Evolutionary conservation across 1,140 invertebrate genomes (phyloP).

Genomic region (Panulirus ornatus): DNA sequence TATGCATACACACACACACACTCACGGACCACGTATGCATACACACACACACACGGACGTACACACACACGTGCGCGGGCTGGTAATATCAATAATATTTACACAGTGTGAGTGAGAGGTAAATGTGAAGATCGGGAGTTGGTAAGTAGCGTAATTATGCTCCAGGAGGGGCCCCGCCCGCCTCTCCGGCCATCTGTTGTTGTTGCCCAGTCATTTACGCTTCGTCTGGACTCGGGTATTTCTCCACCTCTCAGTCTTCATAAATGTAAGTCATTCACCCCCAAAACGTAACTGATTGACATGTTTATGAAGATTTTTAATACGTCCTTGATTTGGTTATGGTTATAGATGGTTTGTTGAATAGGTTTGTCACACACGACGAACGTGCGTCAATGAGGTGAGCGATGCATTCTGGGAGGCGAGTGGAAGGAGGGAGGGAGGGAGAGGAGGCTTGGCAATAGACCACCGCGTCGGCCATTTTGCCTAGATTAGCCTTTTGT

Average conservation of each 20-base stretch:
- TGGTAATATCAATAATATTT: conserved; percentile 64
- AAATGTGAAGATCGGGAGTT: conserved; percentile 66
- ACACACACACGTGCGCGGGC: conserved; percentile 14
- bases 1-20: conserved; percentile 9
- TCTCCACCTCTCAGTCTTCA: no score
- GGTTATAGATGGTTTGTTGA: no score
- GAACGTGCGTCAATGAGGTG: no score
- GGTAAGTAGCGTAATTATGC: conserved; percentile 67
- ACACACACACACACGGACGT: conserved; percentile 31
- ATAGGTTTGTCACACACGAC: no score
- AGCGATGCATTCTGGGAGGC: not conserved
- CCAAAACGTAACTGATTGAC: no score
- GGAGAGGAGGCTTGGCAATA: not conserved
- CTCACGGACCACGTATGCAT: not conserved
- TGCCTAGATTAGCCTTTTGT: conserved; percentile 54
- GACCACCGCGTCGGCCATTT: conserved; percentile 47
- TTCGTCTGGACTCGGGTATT: no score
- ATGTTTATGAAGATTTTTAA: no score
- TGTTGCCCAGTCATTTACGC: no score
- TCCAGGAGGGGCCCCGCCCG: not conserved
- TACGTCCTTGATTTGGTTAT: no score
- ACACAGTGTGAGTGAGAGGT: conserved; percentile 67
- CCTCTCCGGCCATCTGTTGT: no score
- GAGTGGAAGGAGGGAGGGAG: not conserved
- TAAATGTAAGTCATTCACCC: no score